A percentile compares a stretch with the other conserved stretches of the same genome.
phyloP scores from a whole-genome alignment of 2,888 invertebrate species.

The Sesamia inferens region DNA sequence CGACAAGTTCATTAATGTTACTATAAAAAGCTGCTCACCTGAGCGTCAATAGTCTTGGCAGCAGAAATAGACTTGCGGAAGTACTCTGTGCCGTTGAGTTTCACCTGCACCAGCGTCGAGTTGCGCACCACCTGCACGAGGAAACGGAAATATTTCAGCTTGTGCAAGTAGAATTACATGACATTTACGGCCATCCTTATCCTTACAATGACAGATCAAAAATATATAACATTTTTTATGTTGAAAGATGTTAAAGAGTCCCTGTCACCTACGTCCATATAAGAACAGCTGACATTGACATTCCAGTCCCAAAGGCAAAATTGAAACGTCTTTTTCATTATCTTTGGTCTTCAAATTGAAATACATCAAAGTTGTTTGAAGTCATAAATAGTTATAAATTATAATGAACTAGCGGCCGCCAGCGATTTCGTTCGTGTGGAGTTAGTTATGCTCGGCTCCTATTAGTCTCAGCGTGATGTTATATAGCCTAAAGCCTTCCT shows the following conservation, averaged over 20 bases:
- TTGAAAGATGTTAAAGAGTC: background rate
- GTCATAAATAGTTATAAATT: background rate
- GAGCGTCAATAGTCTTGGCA: conserved; percentile 94
- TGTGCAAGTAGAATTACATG: background rate
- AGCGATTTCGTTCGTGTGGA: no score
- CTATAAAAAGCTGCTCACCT: conserved; percentile 67
- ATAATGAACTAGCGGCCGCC: no score
- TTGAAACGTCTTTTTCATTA: background rate
- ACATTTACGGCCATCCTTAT: background rate
- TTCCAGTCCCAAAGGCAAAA: background rate
- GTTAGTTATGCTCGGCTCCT: no score
- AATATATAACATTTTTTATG: background rate
- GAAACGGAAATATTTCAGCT: conserved; percentile 72
- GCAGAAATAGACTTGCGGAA: conserved; percentile 96
- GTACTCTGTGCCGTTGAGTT: conserved; percentile 96
- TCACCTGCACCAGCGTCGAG: conserved; percentile 95
- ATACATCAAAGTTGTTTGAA: background rate
- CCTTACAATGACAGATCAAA: background rate
- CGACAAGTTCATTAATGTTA: background rate
- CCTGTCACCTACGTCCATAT: background rate
- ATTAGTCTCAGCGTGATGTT: no score
- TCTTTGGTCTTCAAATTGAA: background rate
- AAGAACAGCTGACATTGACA: background rate
- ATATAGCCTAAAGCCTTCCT: no score
- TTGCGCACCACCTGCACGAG: conserved; percentile 93